Percentiles rank a stretch among this genome's conserved stretches.
Evolutionary conservation across 2,113 vertebrate genomes (phyloP).

Genomic region (Perca schrenkii): DNA sequence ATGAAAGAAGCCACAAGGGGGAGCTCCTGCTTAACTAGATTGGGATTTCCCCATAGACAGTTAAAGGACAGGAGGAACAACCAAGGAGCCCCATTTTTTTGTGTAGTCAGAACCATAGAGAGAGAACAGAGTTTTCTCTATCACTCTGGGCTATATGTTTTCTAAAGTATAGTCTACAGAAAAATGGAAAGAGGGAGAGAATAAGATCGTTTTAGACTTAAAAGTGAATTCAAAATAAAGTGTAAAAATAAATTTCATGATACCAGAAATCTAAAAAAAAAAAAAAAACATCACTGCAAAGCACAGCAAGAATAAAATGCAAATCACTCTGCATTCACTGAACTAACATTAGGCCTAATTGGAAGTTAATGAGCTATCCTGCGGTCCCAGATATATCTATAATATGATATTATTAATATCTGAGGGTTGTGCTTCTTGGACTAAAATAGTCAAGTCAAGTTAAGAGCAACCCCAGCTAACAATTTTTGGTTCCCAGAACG

Average conservation of each 20-base stretch:
- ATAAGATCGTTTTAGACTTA: background rate
- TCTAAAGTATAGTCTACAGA: background rate
- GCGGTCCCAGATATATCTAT: constrained; percentile 22
- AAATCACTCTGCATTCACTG: constrained; percentile 43
- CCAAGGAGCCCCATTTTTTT: background rate
- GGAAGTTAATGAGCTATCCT: constrained; percentile 57
- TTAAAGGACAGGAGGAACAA: background rate
- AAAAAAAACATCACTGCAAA: constrained; percentile 26
- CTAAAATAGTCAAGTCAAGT: background rate
- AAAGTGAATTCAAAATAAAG: background rate
- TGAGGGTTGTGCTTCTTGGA: constrained; percentile 13
- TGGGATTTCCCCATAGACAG: background rate
- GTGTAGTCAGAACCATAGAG: too few species aligned
- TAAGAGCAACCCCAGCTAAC: too few species aligned
- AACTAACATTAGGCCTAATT: constrained; percentile 50
- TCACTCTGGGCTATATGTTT: background rate
- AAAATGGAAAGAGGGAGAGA: background rate
- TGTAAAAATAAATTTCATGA: background rate
- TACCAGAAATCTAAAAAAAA: background rate
- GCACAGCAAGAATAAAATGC: constrained; percentile 37
- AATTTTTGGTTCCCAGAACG: too few species aligned
- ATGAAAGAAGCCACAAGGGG: constrained; percentile 32
- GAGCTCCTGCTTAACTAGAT: constrained; percentile 34
- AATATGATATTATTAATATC: constrained; percentile 4
- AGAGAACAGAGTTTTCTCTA: too few species aligned